A percentile compares a stretch with the other conserved stretches of the same genome.
phyloP scores from a whole-genome alignment of 2,888 invertebrate species.

The Lycaena phlaeas region DNA sequence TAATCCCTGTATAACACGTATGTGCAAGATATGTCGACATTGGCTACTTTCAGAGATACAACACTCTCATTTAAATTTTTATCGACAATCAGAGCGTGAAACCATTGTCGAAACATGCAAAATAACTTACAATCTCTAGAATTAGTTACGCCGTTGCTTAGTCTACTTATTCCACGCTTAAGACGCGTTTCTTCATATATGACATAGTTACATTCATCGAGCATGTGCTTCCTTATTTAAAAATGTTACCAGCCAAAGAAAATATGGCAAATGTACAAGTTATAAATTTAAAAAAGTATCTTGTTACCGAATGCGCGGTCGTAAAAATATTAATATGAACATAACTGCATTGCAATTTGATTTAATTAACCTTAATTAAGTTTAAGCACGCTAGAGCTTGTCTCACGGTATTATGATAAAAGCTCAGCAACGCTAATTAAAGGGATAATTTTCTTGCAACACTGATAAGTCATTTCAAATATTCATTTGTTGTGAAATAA shows the following conservation, averaged over 20 bases:
- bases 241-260: not conserved
- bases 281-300: conserved; percentile 5
- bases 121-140: conserved; percentile 69
- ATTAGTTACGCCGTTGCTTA: conserved; percentile 68
- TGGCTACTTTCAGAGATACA: conserved; percentile 35
- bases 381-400: conserved; percentile 34
- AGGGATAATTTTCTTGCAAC: conserved; percentile 18
- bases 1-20: not conserved
- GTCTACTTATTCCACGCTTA: conserved; percentile 56
- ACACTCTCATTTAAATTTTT: conserved; percentile 61
- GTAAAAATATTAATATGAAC: conserved; percentile 34
- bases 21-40: conserved; percentile 21
- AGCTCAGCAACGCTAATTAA: conserved; percentile 24
- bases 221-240: not conserved
- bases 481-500: not conserved
- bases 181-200: conserved; percentile 60
- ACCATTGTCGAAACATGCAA: conserved; percentile 71
- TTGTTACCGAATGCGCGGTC: conserved; percentile 18
- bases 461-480: not conserved
- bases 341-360: conserved; percentile 30
- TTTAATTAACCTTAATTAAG: conserved; percentile 63
- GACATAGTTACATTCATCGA: conserved; percentile 54
- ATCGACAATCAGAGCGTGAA: conserved; percentile 64
- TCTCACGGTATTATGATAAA: conserved; percentile 47
- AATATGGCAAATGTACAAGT: no score